A percentile compares a stretch with the other conserved stretches of the same genome.
Conservation (phyloP, 2,888 invertebrate genomes). For the Erynnis tages region DNA sequence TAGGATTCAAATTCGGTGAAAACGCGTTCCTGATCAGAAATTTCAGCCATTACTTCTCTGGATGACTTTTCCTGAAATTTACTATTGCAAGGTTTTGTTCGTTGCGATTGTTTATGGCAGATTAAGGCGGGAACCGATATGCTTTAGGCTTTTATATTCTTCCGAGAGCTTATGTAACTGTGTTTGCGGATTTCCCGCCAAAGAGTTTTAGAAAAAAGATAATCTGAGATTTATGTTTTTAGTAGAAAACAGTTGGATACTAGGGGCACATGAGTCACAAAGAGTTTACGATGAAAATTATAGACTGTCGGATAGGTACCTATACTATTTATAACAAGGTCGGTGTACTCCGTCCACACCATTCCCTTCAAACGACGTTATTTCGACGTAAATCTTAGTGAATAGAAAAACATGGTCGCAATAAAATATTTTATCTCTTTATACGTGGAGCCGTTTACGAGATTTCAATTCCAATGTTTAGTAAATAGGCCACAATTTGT, state of each 20-base stretch:
- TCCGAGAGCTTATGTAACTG: conserved; percentile 24
- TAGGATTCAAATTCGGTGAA: conserved; percentile 10
- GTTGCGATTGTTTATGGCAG: conserved; percentile 28
- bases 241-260: no score
- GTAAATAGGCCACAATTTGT: conserved; percentile 9
- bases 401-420: conserved; percentile 28
- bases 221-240: no score
- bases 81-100: conserved; percentile 34
- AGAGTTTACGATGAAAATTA: no score
- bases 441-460: conserved; percentile 20
- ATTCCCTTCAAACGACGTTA: conserved; percentile 15
- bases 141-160: conserved; percentile 26
- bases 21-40: conserved; percentile 45
- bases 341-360: not conserved
- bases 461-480: conserved; percentile 27
- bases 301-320: no score
- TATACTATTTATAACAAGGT: no score
- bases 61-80: conserved; percentile 52
- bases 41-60: conserved; percentile 58
- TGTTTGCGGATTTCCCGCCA: conserved; percentile 23
- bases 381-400: conserved; percentile 21
- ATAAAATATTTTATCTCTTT: conserved; percentile 27
- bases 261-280: no score
- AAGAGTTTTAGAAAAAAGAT: conserved; percentile 7
- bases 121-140: conserved; percentile 28